phyloP scores from a whole-genome alignment of 2,797 vertebrate genomes.

The Lophotriccus pileatus region DNA sequence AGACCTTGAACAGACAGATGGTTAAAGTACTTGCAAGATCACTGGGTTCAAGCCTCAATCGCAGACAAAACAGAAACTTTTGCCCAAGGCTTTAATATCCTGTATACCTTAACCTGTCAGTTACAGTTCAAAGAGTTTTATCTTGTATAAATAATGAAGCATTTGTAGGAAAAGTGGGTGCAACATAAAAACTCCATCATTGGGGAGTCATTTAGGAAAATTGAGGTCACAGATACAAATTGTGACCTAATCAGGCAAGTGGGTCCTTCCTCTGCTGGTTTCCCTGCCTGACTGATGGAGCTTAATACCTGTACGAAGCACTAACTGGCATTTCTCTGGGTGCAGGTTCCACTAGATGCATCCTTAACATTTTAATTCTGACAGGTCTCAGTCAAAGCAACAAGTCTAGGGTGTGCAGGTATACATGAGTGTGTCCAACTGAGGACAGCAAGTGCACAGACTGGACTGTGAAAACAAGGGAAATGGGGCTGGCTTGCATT shows the following conservation, averaged over 20 bases:
- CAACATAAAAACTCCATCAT: not conserved
- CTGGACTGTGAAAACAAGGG: not conserved
- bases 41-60: not conserved
- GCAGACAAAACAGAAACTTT: conserved; percentile 7
- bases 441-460: not conserved
- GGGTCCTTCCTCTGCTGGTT: not conserved
- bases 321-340: not conserved
- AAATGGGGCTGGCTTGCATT: not conserved
- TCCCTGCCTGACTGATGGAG: not conserved
- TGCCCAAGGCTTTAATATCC: conserved; percentile 22
- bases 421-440: not conserved
- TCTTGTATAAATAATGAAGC: conserved; percentile 23
- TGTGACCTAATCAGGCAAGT: not conserved
- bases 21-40: not conserved
- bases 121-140: not conserved
- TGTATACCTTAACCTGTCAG: conserved; percentile 1
- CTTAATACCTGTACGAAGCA: not conserved
- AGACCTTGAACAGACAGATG: not conserved
- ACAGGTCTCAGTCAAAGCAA: not conserved
- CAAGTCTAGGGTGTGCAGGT: not conserved
- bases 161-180: not conserved
- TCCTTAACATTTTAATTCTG: not conserved
- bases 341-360: not conserved
- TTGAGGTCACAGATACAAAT: not conserved
- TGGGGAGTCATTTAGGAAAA: not conserved